These are phyloP conservation scores for Hypomecis atomaria DNA, from an alignment of 2,888 invertebrate genomes.

Conservation along the genomic window DNA sequence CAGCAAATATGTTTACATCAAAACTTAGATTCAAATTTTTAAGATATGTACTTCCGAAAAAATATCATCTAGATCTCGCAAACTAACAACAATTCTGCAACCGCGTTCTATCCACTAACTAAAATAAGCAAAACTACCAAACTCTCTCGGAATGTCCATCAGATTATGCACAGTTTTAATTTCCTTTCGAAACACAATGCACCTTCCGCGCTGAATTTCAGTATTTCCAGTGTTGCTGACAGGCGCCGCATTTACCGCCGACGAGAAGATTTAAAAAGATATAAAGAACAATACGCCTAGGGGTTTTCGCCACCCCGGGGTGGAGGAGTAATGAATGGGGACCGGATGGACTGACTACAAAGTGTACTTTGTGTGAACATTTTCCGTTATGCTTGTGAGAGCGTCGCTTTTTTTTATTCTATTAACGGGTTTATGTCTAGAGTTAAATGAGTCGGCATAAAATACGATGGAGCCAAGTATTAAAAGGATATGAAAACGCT, in stretches of 20 bases:
- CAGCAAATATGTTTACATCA: no score
- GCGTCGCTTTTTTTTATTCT: neutral
- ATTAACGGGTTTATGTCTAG: neutral
- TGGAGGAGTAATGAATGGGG: conserved; percentile 21
- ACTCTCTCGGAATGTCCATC: no score
- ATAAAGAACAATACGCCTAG: conserved; percentile 20
- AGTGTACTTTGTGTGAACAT: conserved; percentile 7
- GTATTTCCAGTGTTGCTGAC: conserved; percentile 12
- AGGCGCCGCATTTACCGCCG: conserved; percentile 3
- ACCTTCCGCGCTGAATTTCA: neutral
- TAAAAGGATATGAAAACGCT: no score
- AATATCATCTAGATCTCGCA: no score
- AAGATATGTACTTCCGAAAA: no score
- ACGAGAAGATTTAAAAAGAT: conserved; percentile 28
- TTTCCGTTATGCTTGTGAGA: neutral
- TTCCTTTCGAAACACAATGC: conserved; percentile 7
- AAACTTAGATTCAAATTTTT: no score
- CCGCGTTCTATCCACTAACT: no score
- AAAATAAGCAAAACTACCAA: no score
- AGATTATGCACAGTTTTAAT: neutral
- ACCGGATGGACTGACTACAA: conserved; percentile 6
- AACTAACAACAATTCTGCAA: no score
- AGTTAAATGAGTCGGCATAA: no score
- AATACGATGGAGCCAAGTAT: no score
- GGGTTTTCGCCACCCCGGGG: conserved; percentile 2